Conservation (phyloP, 2,113 vertebrate species). For the Corythoichthys intestinalis region DNA sequence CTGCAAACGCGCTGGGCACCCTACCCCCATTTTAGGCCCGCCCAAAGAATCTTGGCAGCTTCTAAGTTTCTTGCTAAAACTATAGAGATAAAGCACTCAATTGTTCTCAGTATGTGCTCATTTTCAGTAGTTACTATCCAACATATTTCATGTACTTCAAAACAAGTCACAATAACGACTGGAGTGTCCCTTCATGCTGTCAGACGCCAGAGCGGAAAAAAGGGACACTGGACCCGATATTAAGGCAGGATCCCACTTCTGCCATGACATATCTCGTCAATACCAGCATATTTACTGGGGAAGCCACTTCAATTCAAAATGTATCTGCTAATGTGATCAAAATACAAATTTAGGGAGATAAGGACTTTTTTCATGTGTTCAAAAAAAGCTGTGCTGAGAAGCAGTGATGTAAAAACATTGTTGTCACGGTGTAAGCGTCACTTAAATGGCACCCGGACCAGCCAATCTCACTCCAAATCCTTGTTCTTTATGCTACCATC, state of each 20-base stretch:
- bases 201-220: not conserved
- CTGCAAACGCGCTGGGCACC: too few relatives aligned
- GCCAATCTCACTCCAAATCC: slow-evolving; percentile 51
- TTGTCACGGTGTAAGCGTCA: slow-evolving; percentile 49
- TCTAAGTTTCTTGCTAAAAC: too few relatives aligned
- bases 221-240: slow-evolving; percentile 13
- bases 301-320: slow-evolving; percentile 17
- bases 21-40: too few relatives aligned
- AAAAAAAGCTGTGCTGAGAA: slow-evolving; percentile 40
- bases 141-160: too few relatives aligned
- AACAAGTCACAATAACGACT: too few relatives aligned
- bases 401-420: slow-evolving; percentile 55
- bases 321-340: slow-evolving; percentile 25
- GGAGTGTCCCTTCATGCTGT: too few relatives aligned
- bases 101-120: too few relatives aligned
- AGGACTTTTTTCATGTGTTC: not conserved
- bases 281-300: slow-evolving; percentile 10
- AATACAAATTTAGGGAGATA: slow-evolving; percentile 31
- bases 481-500: slow-evolving; percentile 59
- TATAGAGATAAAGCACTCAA: too few relatives aligned
- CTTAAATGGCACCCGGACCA: slow-evolving; percentile 56
- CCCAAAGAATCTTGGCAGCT: too few relatives aligned
- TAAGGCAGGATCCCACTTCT: slow-evolving; percentile 9
- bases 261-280: not conserved
- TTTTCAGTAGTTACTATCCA: too few relatives aligned